These are phyloP conservation scores for Coenobita brevimanus DNA, from an alignment of 1,140 invertebrate genomes.

Conservation along the genomic window DNA sequence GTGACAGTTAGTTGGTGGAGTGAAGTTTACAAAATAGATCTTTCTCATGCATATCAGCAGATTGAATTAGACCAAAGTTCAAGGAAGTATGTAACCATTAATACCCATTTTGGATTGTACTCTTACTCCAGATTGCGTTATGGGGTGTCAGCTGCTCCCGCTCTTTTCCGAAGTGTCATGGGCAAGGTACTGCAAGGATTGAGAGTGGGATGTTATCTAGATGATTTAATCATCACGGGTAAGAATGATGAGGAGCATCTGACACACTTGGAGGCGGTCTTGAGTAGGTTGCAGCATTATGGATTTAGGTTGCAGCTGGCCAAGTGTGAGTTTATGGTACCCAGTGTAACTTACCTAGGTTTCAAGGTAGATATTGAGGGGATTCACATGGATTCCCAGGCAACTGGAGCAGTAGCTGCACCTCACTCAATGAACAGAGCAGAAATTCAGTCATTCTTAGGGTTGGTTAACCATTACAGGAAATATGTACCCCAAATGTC, in stretches of 20 bases:
- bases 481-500: background rate
- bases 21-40: too few relatives aligned
- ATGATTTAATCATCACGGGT: conserved; percentile 15
- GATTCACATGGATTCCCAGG: background rate
- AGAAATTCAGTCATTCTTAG: background rate
- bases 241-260: background rate
- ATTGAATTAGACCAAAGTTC: background rate
- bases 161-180: conserved; percentile 3
- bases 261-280: background rate
- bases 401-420: background rate
- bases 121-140: background rate
- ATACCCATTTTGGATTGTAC: conserved; percentile 17
- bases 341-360: background rate
- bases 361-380: background rate
- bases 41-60: too few relatives aligned
- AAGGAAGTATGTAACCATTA: background rate
- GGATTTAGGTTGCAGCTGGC: background rate
- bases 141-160: background rate
- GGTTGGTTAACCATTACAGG: background rate
- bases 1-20: too few relatives aligned
- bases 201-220: background rate
- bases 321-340: background rate
- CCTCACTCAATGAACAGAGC: background rate
- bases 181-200: conserved; percentile 10
- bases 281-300: background rate